A percentile compares a stretch with the other conserved stretches of the same genome.
phyloP scores from a whole-genome alignment of 2,888 invertebrate genomes.

The Pandemis cinnamomeana region DNA sequence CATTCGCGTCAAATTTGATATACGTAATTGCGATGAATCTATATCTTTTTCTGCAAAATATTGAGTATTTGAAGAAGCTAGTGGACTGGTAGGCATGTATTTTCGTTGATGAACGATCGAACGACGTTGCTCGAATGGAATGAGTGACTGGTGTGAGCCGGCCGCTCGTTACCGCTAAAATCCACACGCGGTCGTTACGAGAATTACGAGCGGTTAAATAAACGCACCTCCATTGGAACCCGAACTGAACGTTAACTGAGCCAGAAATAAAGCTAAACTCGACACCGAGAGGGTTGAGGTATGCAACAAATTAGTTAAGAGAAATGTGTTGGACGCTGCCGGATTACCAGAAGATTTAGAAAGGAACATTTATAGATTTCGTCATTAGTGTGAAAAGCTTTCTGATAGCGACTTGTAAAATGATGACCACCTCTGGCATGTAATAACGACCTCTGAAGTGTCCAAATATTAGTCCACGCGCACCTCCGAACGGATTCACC shows the following conservation, averaged over 20 bases:
- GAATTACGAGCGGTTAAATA: constrained; percentile 82
- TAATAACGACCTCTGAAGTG: constrained; percentile 72
- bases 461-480: constrained; percentile 76
- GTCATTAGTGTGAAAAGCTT: constrained; percentile 33
- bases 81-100: constrained; percentile 40
- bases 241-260: constrained; percentile 64
- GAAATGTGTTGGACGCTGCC: constrained; percentile 33
- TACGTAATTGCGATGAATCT: neutral
- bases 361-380: constrained; percentile 32
- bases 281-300: constrained; percentile 54
- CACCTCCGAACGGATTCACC: constrained; percentile 78
- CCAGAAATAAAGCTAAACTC: constrained; percentile 77
- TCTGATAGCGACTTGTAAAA: constrained; percentile 26
- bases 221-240: constrained; percentile 73
- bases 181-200: constrained; percentile 74
- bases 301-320: constrained; percentile 39
- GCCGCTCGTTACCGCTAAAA: constrained; percentile 67
- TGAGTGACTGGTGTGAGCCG: constrained; percentile 57
- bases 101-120: constrained; percentile 52
- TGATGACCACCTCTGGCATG: constrained; percentile 61
- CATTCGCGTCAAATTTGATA: no score
- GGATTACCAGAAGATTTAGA: constrained; percentile 25
- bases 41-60: neutral
- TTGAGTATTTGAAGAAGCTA: neutral
- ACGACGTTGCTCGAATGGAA: constrained; percentile 53